A percentile compares a stretch with the other conserved stretches of the same genome.
Conservation (phyloP, 2,113 vertebrate genomes). For the Antigone vipio region DNA sequence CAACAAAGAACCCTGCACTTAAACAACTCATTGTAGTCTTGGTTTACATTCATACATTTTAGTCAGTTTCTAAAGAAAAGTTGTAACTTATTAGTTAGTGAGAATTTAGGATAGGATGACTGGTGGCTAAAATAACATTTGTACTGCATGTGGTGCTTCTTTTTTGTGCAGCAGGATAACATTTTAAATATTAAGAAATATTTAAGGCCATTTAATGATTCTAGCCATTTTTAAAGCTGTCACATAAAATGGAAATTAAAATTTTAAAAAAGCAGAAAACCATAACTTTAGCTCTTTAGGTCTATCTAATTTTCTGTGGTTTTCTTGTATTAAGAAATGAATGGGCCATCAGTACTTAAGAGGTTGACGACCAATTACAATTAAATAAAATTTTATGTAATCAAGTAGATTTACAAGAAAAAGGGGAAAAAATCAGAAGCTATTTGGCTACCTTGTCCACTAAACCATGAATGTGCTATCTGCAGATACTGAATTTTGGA, state of each 20-base stretch:
- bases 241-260: neutral
- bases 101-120: neutral
- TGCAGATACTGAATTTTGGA: neutral
- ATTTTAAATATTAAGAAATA: neutral
- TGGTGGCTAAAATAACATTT: neutral
- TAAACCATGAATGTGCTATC: neutral
- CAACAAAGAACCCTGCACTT: neutral
- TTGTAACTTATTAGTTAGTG: neutral
- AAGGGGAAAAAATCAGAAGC: neutral
- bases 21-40: neutral
- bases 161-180: neutral
- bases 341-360: neutral
- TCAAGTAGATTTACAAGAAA: neutral
- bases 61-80: neutral
- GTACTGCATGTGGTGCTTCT: neutral
- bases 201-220: neutral
- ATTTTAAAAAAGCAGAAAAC: neutral
- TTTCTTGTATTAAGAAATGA: neutral
- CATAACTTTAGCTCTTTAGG: rapidly evolving
- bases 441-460: neutral
- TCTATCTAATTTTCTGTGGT: neutral
- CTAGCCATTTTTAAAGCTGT: neutral
- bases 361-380: neutral
- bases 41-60: neutral
- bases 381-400: neutral